A percentile compares a stretch with the other conserved stretches of the same genome.
Conservation (phyloP, 2,888 invertebrate genomes). For the Chrysina gloriosa region DNA sequence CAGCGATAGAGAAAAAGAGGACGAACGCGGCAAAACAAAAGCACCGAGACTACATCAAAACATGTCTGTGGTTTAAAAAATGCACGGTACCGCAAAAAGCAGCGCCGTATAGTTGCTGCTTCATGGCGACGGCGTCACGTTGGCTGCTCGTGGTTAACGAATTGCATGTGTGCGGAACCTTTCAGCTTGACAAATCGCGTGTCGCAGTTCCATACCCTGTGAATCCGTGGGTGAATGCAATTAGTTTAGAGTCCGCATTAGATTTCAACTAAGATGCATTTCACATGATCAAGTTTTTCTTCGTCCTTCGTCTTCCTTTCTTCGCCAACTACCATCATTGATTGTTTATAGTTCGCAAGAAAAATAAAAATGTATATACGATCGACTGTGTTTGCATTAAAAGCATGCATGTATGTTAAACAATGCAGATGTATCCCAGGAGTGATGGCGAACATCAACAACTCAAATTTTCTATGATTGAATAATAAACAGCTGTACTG, state of each 20-base stretch:
- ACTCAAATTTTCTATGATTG: too few species aligned
- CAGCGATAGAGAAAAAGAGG: slow-evolving; percentile 34
- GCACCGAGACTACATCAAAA: slow-evolving; percentile 61
- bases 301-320: neutral
- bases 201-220: slow-evolving; percentile 54
- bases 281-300: slow-evolving; percentile 35
- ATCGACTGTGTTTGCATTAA: too few species aligned
- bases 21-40: slow-evolving; percentile 57
- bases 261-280: slow-evolving; percentile 41
- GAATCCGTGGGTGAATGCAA: slow-evolving; percentile 60
- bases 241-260: slow-evolving; percentile 51
- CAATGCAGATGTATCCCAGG: too few species aligned
- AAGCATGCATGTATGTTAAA: too few species aligned
- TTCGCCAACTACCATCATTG: neutral
- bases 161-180: slow-evolving; percentile 66
- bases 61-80: slow-evolving; percentile 62
- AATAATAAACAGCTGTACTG: too few species aligned
- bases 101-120: slow-evolving; percentile 54
- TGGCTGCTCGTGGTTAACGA: slow-evolving; percentile 65
- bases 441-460: too few species aligned
- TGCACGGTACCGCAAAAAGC: slow-evolving; percentile 61
- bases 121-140: slow-evolving; percentile 63
- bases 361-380: too few species aligned
- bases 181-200: slow-evolving; percentile 65
- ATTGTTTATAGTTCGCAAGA: too few species aligned